Conservation (phyloP, 2,797 vertebrate genomes). For the Rhinatrema bivittatum region DNA sequence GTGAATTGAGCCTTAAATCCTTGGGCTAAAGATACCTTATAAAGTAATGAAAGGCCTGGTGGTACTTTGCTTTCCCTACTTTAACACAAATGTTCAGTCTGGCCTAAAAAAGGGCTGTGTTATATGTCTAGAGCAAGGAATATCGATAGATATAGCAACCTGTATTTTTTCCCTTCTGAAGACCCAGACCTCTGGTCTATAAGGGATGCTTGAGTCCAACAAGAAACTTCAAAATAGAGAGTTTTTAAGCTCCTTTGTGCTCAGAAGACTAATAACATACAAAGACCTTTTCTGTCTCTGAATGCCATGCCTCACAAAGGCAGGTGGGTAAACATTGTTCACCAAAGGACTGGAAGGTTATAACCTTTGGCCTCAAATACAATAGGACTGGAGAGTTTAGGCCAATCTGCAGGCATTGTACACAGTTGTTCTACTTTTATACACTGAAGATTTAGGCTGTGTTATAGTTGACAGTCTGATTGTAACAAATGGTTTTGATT, state of each 20-base stretch:
- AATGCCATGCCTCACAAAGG: not conserved
- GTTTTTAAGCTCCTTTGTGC: not conserved
- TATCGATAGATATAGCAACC: too few species aligned
- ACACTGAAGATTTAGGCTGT: not conserved
- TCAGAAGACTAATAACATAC: not conserved
- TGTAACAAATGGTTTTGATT: not conserved
- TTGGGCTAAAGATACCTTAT: too few species aligned
- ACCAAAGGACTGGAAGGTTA: not conserved
- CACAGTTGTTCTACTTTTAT: not conserved
- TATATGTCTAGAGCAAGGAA: too few species aligned
- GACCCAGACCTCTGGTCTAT: not conserved
- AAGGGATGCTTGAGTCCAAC: not conserved
- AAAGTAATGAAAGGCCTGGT: too few species aligned
- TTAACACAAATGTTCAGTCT: too few species aligned
- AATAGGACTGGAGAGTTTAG: not conserved
- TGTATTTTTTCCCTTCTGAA: too few species aligned
- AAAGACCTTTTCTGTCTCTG: accelerated
- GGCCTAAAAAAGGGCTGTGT: too few species aligned
- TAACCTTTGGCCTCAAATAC: not conserved
- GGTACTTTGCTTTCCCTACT: too few species aligned
- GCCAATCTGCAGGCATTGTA: not conserved
- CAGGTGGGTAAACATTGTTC: not conserved
- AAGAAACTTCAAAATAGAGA: accelerated
- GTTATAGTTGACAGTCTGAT: not conserved
- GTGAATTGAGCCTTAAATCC: too few species aligned